A percentile compares a stretch with the other conserved stretches of the same genome.
These are phyloP conservation scores for Indri indri DNA, from an alignment of 2,113 vertebrate species.

Conservation along the genomic window DNA sequence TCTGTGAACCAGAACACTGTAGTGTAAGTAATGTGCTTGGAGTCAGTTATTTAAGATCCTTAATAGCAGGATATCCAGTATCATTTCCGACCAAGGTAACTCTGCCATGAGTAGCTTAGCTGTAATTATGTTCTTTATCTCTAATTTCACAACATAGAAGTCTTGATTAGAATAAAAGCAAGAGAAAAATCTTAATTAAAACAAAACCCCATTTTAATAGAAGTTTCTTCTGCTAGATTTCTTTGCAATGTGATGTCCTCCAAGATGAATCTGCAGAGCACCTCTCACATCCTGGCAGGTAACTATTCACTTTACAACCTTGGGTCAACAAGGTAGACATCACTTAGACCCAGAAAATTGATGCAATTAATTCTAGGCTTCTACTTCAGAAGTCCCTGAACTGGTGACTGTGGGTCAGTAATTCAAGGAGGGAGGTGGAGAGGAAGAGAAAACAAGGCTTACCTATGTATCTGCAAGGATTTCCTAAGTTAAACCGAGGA, in stretches of 20 bases:
- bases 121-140: constrained; percentile 48
- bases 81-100: constrained; percentile 64
- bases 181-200: constrained; percentile 66
- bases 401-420: constrained; percentile 58
- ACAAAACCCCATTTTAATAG: constrained; percentile 1
- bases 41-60: constrained; percentile 79
- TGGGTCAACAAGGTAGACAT: constrained; percentile 61
- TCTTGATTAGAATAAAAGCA: constrained; percentile 32
- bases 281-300: constrained; percentile 35
- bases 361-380: constrained; percentile 66
- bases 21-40: constrained; percentile 81
- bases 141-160: constrained; percentile 27
- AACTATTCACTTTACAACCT: constrained; percentile 61
- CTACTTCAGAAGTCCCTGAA: constrained; percentile 64
- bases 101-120: constrained; percentile 70
- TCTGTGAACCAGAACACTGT: constrained; percentile 79
- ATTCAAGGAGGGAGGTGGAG: neutral
- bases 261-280: constrained; percentile 46
- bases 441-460: neutral
- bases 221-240: constrained; percentile 38
- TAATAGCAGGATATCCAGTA: constrained; percentile 70
- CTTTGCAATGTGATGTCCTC: neutral
- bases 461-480: neutral
- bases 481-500: neutral
- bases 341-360: constrained; percentile 67